phyloP scores from a whole-genome alignment of 2,113 vertebrate species.

The Clupea harengus region DNA sequence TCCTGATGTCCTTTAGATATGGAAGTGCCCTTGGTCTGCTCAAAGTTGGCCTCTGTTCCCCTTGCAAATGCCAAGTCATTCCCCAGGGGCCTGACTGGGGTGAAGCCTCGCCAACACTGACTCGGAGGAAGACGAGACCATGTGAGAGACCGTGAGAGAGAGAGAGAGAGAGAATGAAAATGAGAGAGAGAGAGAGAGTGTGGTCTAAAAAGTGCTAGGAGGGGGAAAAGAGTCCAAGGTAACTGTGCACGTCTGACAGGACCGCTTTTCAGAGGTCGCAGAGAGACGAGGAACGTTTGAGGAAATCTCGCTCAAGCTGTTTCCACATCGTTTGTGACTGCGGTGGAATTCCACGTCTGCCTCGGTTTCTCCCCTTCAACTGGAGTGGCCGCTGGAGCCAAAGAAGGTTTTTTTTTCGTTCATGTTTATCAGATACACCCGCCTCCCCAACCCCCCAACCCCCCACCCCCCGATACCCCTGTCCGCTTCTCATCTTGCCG shows the following conservation, averaged over 20 bases:
- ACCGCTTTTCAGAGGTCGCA: neutral
- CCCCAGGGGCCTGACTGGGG: neutral
- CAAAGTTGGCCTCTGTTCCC: slow-evolving; percentile 35
- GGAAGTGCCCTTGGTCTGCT: slow-evolving; percentile 41
- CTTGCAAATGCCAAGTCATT: slow-evolving; percentile 19
- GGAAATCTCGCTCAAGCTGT: slow-evolving; percentile 48
- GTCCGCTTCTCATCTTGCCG: neutral
- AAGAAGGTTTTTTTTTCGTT: slow-evolving; percentile 41
- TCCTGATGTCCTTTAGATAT: slow-evolving; percentile 25
- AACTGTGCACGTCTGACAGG: neutral
- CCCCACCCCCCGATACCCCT: neutral
- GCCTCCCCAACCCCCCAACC: neutral
- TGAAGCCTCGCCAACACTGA: neutral
- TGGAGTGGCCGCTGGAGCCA: slow-evolving; percentile 25
- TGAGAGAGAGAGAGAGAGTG: neutral
- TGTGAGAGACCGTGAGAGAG: neutral
- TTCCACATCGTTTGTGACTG: slow-evolving; percentile 53
- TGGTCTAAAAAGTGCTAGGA: neutral
- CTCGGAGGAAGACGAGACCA: neutral
- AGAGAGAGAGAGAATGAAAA: neutral
- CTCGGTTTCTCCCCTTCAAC: slow-evolving; percentile 44
- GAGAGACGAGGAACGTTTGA: neutral
- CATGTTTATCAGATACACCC: slow-evolving; percentile 49
- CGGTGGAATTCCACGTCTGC: slow-evolving; percentile 50
- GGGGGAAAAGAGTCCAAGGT: neutral